phyloP scores from a whole-genome alignment of 2,888 invertebrate genomes.

The Dolichomitus sp. region DNA sequence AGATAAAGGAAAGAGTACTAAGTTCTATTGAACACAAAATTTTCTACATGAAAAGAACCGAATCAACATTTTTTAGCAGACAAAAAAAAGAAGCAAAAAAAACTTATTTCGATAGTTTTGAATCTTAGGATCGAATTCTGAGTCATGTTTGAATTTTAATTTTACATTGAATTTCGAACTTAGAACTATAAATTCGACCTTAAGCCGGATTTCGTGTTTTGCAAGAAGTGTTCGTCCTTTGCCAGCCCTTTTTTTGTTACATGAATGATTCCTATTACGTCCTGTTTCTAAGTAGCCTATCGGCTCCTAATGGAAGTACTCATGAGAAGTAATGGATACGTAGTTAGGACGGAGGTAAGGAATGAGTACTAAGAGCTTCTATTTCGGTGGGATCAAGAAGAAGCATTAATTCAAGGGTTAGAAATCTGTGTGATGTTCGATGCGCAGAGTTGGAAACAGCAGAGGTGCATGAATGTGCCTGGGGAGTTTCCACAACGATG shows the following conservation, averaged over 20 bases:
- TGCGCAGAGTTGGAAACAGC: slow-evolving; percentile 22
- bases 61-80: no score
- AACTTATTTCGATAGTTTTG: no score
- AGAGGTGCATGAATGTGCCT: slow-evolving; percentile 7
- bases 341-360: neutral
- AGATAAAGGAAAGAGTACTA: slow-evolving; percentile 19
- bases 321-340: slow-evolving; percentile 35
- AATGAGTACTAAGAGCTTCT: slow-evolving; percentile 15
- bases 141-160: no score
- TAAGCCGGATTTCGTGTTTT: no score
- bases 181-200: no score
- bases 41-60: no score
- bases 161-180: no score
- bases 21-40: neutral
- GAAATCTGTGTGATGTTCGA: slow-evolving; percentile 19
- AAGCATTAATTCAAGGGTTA: slow-evolving; percentile 27
- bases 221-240: neutral
- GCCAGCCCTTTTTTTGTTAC: neutral
- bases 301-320: neutral
- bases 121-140: no score
- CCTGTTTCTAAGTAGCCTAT: neutral
- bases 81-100: no score
- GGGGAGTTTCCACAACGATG: slow-evolving; percentile 12
- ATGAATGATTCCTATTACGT: neutral
- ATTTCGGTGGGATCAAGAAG: slow-evolving; percentile 37